Percentiles rank a stretch among this genome's conserved stretches.
Conservation (phyloP, 1,140 invertebrate species). For the Monochamus saltuarius region DNA sequence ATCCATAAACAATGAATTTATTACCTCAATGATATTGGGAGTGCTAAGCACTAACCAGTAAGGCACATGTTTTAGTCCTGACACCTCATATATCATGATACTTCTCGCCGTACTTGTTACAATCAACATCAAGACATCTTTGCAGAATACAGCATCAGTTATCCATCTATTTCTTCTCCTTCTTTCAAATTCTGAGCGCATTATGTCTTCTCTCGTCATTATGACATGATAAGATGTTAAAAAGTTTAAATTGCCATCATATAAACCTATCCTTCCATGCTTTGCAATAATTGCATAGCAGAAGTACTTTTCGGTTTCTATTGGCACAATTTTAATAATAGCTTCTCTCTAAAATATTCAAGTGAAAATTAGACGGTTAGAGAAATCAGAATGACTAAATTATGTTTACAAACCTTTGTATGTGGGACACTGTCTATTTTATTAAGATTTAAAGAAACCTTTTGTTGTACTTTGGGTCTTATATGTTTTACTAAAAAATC, state of each 20-base stretch:
- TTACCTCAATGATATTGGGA: slow-evolving; percentile 52
- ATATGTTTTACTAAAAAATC: slow-evolving; percentile 40
- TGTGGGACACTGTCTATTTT: slow-evolving; percentile 34
- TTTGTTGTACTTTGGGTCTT: slow-evolving; percentile 9
- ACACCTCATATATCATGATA: slow-evolving; percentile 56
- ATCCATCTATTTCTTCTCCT: slow-evolving; percentile 57
- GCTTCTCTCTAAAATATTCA: slow-evolving; percentile 54
- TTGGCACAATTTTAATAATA: slow-evolving; percentile 56
- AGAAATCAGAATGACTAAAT: background rate
- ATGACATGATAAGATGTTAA: slow-evolving; percentile 55
- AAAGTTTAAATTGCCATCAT: slow-evolving; percentile 54
- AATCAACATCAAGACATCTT: slow-evolving; percentile 54
- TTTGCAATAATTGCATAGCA: slow-evolving; percentile 58
- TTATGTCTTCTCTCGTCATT: slow-evolving; percentile 50
- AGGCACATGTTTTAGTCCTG: slow-evolving; percentile 55
- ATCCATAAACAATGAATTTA: background rate
- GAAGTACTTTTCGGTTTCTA: slow-evolving; percentile 56
- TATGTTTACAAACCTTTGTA: slow-evolving; percentile 32
- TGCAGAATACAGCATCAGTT: slow-evolving; percentile 58
- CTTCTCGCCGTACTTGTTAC: slow-evolving; percentile 57
- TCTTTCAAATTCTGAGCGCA: slow-evolving; percentile 37
- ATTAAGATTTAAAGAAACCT: slow-evolving; percentile 24
- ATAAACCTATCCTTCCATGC: slow-evolving; percentile 57
- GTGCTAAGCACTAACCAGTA: slow-evolving; percentile 56
- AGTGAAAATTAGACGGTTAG: background rate